Evolutionary conservation across 2,888 invertebrate species (phyloP).

Genomic region (Leptopilina myrica): DNA sequence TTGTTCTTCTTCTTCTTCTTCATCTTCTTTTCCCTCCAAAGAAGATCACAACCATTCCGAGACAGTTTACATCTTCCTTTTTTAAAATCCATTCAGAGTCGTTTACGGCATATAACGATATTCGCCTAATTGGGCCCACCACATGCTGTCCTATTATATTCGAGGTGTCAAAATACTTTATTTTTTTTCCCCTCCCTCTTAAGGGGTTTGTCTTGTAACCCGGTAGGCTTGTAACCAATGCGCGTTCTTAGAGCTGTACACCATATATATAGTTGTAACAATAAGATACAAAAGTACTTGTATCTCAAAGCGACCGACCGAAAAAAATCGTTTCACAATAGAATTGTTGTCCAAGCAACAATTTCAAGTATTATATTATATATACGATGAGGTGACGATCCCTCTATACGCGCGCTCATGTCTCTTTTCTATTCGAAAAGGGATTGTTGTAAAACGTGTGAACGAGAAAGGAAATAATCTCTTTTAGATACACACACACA

Average conservation of each 20-base stretch:
- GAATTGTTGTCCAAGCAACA: slow-evolving; percentile 60
- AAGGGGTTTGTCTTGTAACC: slow-evolving; percentile 3
- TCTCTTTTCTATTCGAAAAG: slow-evolving; percentile 15
- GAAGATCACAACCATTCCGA: slow-evolving; percentile 48
- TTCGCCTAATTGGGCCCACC: slow-evolving; percentile 74
- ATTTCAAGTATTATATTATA: slow-evolving; percentile 42
- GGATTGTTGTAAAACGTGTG: slow-evolving; percentile 24
- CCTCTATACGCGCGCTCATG: slow-evolving; percentile 40
- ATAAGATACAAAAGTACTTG: slow-evolving; percentile 37
- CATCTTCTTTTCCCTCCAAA: neutral
- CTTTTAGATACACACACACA: slow-evolving; percentile 15
- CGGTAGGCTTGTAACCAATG: slow-evolving; percentile 6
- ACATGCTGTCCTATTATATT: slow-evolving; percentile 73
- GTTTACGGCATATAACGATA: slow-evolving; percentile 68
- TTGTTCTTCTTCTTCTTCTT: neutral
- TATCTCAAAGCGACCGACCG: slow-evolving; percentile 70
- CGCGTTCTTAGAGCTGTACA: neutral
- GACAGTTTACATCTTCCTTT: slow-evolving; percentile 69
- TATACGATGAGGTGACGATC: slow-evolving; percentile 39
- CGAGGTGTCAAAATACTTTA: slow-evolving; percentile 76
- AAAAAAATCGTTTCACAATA: slow-evolving; percentile 55
- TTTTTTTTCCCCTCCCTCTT: slow-evolving; percentile 59
- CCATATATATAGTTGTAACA: neutral
- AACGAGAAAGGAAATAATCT: slow-evolving; percentile 38
- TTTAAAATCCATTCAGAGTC: slow-evolving; percentile 57